phyloP scores from a whole-genome alignment of 2,888 invertebrate genomes.

The Idaea straminata region DNA sequence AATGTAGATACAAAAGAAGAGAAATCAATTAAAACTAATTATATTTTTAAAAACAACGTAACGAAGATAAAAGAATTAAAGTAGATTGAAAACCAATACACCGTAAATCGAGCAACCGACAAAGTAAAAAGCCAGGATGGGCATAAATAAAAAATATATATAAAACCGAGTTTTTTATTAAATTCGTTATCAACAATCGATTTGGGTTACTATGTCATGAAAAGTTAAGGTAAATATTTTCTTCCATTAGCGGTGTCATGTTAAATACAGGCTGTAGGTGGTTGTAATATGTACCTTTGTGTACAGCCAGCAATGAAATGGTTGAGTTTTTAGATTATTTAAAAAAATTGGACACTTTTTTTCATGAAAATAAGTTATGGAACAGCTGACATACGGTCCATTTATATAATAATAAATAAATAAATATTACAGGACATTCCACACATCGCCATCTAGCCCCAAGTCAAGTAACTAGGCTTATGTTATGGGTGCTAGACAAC shows the following conservation, averaged over 20 bases:
- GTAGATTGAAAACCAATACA: constrained; percentile 6
- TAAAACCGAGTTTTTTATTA: constrained; percentile 32
- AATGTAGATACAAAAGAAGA: too few species aligned
- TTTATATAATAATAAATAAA: too few species aligned
- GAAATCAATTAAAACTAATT: too few species aligned
- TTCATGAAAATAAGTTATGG: too few species aligned
- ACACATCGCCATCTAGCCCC: too few species aligned
- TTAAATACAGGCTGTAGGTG: constrained; percentile 44
- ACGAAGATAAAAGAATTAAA: neutral
- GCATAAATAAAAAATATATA: constrained; percentile 16
- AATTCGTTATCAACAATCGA: constrained; percentile 45
- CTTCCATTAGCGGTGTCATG: constrained; percentile 60
- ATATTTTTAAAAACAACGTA: neutral
- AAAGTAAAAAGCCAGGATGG: neutral
- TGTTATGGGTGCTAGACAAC: too few species aligned
- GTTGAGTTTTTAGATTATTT: neutral
- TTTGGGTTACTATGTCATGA: constrained; percentile 52
- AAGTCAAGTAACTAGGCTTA: too few species aligned
- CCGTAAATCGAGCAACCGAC: neutral
- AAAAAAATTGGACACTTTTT: neutral
- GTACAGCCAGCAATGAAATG: neutral
- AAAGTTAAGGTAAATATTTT: constrained; percentile 45
- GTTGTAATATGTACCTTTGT: constrained; percentile 4
- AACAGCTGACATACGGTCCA: too few species aligned
- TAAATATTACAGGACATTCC: too few species aligned